These are phyloP conservation scores for Simalia tracyae DNA, from an alignment of 2,797 vertebrate genomes.

Conservation along the genomic window DNA sequence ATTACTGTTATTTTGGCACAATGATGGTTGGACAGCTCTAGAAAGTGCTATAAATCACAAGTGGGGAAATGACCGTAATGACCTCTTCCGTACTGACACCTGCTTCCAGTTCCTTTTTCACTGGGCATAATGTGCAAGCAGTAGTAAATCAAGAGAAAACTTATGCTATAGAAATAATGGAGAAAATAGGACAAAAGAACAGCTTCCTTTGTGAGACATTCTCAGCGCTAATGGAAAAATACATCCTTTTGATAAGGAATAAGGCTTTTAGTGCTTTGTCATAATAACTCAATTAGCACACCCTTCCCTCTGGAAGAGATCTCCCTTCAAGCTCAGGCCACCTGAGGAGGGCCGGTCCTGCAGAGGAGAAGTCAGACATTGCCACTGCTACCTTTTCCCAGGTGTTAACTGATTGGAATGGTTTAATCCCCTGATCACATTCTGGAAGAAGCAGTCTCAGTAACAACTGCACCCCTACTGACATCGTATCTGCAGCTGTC, in stretches of 20 bases:
- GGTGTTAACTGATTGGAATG: neutral
- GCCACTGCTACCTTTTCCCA: neutral
- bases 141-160: slow-evolving; percentile 40
- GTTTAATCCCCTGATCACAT: neutral
- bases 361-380: neutral
- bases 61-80: neutral
- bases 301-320: slow-evolving; percentile 16
- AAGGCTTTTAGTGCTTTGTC: neutral
- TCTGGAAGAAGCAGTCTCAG: slow-evolving; percentile 7
- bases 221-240: slow-evolving; percentile 31
- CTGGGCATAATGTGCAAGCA: slow-evolving; percentile 42
- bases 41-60: neutral
- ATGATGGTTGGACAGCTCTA: neutral
- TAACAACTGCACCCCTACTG: neutral
- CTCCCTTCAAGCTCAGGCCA: neutral
- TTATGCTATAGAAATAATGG: slow-evolving; percentile 27
- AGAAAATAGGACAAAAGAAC: slow-evolving; percentile 28
- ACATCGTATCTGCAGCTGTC: neutral
- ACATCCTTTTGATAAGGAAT: slow-evolving; percentile 6
- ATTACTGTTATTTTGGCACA: neutral
- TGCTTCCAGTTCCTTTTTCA: slow-evolving; percentile 35
- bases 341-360: neutral
- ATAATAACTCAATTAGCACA: neutral
- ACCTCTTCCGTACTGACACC: slow-evolving; percentile 34
- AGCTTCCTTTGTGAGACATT: slow-evolving; percentile 34